These are phyloP conservation scores for Passer montanus DNA, from an alignment of 2,113 vertebrate genomes.

Conservation along the genomic window DNA sequence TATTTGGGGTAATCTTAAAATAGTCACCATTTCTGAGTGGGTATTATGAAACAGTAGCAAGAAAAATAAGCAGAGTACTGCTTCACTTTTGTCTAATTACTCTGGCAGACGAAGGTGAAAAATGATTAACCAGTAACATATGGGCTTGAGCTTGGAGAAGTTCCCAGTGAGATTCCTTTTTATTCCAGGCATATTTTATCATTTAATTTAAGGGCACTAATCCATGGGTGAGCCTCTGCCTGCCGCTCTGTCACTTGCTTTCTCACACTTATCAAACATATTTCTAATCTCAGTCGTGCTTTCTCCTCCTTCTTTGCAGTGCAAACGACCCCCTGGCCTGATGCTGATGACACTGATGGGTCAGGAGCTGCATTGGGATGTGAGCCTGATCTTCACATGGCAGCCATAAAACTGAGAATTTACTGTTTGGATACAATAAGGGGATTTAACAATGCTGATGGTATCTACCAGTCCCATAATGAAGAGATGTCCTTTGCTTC, in stretches of 20 bases:
- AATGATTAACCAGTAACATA: slow-evolving; percentile 64
- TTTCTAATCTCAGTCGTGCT: background rate
- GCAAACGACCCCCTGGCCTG: background rate
- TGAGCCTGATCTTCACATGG: slow-evolving; percentile 20
- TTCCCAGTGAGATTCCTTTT: slow-evolving; percentile 34
- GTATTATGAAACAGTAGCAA: slow-evolving; percentile 29
- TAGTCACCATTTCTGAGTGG: background rate
- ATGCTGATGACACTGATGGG: background rate
- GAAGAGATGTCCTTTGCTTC: background rate
- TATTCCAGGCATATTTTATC: slow-evolving; percentile 55
- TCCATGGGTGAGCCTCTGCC: slow-evolving; percentile 24
- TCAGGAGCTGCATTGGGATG: background rate
- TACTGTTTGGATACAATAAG: slow-evolving; percentile 11
- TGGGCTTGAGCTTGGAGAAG: slow-evolving; percentile 46
- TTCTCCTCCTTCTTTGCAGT: background rate
- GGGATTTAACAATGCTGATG: background rate
- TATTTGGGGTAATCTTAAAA: slow-evolving; percentile 10
- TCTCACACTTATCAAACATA: background rate
- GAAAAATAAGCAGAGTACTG: background rate
- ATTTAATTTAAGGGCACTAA: slow-evolving; percentile 55
- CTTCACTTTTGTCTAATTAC: slow-evolving; percentile 56
- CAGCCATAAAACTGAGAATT: slow-evolving; percentile 39
- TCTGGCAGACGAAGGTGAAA: slow-evolving; percentile 54
- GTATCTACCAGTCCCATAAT: background rate
- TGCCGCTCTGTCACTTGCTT: background rate